Conservation (phyloP, 2,113 vertebrate species). For the Quiscalus mexicanus region DNA sequence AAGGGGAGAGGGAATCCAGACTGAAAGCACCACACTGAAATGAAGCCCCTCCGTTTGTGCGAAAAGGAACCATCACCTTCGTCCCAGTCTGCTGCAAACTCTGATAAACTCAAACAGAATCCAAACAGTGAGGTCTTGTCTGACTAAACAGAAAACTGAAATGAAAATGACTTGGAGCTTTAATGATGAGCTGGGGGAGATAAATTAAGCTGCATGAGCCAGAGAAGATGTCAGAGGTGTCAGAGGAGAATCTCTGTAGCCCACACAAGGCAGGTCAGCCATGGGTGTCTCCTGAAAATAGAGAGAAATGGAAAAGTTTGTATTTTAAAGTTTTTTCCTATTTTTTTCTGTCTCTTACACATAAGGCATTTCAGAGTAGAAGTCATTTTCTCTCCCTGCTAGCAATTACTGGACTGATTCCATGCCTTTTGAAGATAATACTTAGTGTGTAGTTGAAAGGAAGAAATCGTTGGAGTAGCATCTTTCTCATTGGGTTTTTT, state of each 20-base stretch:
- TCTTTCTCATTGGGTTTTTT: background rate
- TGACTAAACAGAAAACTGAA: background rate
- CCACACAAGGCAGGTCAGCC: background rate
- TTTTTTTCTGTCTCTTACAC: background rate
- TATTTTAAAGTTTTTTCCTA: background rate
- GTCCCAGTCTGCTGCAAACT: conserved; percentile 6
- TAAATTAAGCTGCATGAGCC: background rate
- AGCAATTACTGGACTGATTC: conserved; percentile 22
- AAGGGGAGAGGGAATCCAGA: background rate
- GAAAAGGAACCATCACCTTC: background rate
- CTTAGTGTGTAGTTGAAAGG: background rate
- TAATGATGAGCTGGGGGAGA: background rate
- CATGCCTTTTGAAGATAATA: conserved; percentile 16
- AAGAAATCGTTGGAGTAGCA: background rate
- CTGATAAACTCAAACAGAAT: background rate
- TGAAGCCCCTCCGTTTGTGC: background rate
- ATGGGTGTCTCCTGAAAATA: background rate
- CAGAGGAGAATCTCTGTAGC: background rate
- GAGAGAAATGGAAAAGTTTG: background rate
- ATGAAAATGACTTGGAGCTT: background rate
- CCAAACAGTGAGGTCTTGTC: background rate
- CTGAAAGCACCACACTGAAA: background rate
- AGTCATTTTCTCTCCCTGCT: background rate
- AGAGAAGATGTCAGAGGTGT: background rate
- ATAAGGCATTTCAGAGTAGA: background rate